Base-by-base conservation (phyloP, 1,140 invertebrate species). In the Cardiocondyla obscurior region DNA sequence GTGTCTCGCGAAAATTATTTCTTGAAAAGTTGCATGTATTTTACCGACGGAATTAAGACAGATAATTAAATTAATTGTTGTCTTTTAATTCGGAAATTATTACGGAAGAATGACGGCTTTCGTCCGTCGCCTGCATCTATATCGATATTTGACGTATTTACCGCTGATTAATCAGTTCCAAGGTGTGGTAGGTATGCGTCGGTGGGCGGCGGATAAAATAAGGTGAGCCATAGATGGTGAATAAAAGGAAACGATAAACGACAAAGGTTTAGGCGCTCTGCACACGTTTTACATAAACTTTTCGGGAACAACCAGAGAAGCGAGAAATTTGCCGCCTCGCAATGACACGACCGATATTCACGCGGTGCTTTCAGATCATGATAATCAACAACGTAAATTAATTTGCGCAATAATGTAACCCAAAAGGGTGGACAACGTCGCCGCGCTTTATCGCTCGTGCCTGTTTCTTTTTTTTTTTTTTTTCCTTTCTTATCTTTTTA, bases 121-220 rank as follows among this genome's bases (percentile, higher is more conserved):
- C 22, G 53, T 72, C 16, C 28, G 7, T 19, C 19, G 58, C 19
- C 51, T 85, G 46, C 64, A 74, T 86, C 74, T 64, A 58, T 72
- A 85, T 84, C 55, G 57, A 81, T 60, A 58, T 57, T 22, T 8
- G 30, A 51, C 30, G 33, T n/a, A n/a, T 30, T 62, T 16, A 60
- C n/a, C 12, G 28, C 67, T 46, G 69, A 72, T 87, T 83, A 49
- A 87, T 82, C 82, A 72, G 30, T 73, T 53, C 22, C 16, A 58
- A 87, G 86, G 83, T 87, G 85, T 85, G 85, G 58, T 82, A 79
- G 65, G 42, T 69, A 84, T 72, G 77, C 65, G 28, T 8, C 22
- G 42, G 79, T 88, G 64, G 82, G 77, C 85, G 65, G 42, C 58
- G 22, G 2, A 5, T 14, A 30, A 67, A 65, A 36, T 16, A 12